A percentile compares a stretch with the other conserved stretches of the same genome.
phyloP scores from a whole-genome alignment of 2,888 invertebrate genomes.

The Xestia ashworthii region DNA sequence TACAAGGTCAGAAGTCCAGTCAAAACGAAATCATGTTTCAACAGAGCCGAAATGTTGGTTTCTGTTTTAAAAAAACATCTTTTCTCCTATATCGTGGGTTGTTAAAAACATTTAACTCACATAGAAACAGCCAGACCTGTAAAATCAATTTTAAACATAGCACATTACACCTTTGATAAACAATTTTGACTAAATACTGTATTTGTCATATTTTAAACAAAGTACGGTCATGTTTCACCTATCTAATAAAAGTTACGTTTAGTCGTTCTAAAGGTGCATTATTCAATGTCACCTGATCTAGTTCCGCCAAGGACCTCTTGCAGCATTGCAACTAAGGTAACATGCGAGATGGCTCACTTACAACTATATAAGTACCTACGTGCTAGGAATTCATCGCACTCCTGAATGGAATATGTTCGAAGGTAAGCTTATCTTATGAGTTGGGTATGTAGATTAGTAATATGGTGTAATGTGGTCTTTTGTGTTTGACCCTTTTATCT shows the following conservation, averaged over 20 bases:
- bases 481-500: background rate
- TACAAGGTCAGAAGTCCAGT: no score
- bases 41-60: no score
- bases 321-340: constrained; percentile 36
- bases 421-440: constrained; percentile 23
- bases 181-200: no score
- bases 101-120: no score
- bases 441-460: background rate
- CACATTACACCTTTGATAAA: no score
- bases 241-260: background rate
- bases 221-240: background rate
- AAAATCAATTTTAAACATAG: no score
- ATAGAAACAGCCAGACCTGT: no score
- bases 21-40: no score
- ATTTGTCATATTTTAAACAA: background rate
- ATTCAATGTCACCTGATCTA: constrained; percentile 18
- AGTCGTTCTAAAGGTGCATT: constrained; percentile 2
- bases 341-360: constrained; percentile 23
- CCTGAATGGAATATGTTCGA: constrained; percentile 16
- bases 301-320: constrained; percentile 19
- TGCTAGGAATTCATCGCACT: constrained; percentile 28
- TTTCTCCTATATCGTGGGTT: no score
- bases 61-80: no score
- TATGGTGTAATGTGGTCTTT: background rate
- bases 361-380: constrained; percentile 40